Conservation (phyloP, 2,113 vertebrate species). For the Xiphias gladius region DNA sequence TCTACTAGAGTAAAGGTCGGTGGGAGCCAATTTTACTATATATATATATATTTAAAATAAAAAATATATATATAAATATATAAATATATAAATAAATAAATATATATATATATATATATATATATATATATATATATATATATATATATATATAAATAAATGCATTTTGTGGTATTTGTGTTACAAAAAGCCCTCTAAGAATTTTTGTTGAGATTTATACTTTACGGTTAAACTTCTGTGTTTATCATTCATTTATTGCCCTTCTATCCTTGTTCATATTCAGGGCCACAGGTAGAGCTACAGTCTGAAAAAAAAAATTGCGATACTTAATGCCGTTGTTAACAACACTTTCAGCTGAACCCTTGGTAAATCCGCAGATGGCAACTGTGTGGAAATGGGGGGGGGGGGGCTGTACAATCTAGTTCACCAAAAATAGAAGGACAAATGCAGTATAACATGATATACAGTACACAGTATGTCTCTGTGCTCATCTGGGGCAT, state of each 20-base stretch:
- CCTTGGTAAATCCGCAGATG: slow-evolving; percentile 16
- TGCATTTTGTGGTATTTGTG: not conserved
- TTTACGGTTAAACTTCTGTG: not conserved
- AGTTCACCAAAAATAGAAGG: slow-evolving; percentile 64
- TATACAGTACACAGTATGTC: slow-evolving; percentile 56
- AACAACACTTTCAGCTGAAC: not conserved
- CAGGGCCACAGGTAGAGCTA: not conserved
- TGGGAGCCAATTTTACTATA: slow-evolving; percentile 4
- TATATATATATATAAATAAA: not conserved
- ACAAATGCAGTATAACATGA: slow-evolving; percentile 67
- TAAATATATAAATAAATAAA: not conserved
- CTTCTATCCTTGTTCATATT: not conserved
- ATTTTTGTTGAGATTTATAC: not conserved
- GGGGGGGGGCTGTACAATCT: slow-evolving; percentile 16
- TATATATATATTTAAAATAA: no score
- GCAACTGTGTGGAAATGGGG: slow-evolving; percentile 30
- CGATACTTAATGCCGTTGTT: not conserved
- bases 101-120: no score
- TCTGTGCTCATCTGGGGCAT: slow-evolving; percentile 69
- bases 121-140: no score
- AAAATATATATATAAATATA: not conserved
- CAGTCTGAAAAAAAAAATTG: not conserved
- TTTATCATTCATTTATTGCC: slow-evolving; percentile 15
- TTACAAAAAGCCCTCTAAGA: not conserved
- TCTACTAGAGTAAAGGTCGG: slow-evolving; percentile 34